Base-by-base conservation (phyloP, 2,888 invertebrate species). In the Sminthurides aquaticus region DNA sequence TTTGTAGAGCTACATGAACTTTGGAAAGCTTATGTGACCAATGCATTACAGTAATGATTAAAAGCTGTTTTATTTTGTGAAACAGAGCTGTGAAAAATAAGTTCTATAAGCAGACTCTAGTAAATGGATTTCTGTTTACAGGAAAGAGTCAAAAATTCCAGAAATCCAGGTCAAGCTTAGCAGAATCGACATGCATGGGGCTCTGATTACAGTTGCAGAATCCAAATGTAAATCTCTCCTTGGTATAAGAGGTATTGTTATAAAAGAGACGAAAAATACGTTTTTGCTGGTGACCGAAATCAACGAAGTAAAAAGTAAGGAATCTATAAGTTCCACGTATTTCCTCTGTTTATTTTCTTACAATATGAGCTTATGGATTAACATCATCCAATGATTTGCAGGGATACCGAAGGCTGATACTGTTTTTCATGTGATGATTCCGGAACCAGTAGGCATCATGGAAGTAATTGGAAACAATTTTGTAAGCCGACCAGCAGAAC, bases 251-350 rank as follows among this genome's bases (percentile, higher is more conserved):
- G 76, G 76, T 2, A 74, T 75, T 57, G 70, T 75, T 18, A 69
- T 75, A 3, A 73, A 73, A 59, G 76, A 76, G 34, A 75, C 74
- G 1, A 75, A 69, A 66, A 75, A 75, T 62, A 70, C 74, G 0
- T 74, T 76, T 59, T 65, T 71, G 1, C 49, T 76, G 48, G 72
- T 75, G 8, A 72, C 73, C 15, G 26, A 55, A 24, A 54, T 57
- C n/a, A 68, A 72, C 55, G 20, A 57, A 48, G 70, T 75, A 3
- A 75, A 75, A 69, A 70, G 72, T 71, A 71, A 71, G 61, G 57
- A 61, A 69, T 58, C 62, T 67, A 65, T 26, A 5, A 18, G n/a
- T n/a, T n/a, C n/a, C n/a, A n/a, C n/a, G n/a, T n/a, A n/a, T n/a
- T 15, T 60, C 24, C 48, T 20, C 8, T 49, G 18, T 59, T 59